Base-by-base conservation (phyloP, 2,888 invertebrate genomes). In the Galeruca laticollis region DNA sequence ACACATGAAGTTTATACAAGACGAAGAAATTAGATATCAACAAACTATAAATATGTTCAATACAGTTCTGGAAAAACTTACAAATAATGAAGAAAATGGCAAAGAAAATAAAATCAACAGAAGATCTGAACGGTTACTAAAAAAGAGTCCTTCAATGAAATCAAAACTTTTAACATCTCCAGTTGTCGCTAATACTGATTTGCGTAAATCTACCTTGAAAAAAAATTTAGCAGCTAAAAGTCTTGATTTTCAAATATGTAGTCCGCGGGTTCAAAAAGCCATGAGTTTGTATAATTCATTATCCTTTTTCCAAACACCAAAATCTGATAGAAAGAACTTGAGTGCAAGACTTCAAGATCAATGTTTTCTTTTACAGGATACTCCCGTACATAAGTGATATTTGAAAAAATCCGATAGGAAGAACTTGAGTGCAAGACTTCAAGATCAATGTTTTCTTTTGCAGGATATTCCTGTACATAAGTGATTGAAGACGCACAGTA, bases 381-480 rank as follows among this genome's bases (percentile, higher is more conserved):
- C 54, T 54, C 54, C 54, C 21, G 54, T 54, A 31, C 54, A 54
- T 26, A 47, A 47, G 15, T 47, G 47, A 47, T 47, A 18, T 18
- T 26, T n/a, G n/a, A n/a, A n/a, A n/a, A 54, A 15, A 15, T 54
- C 54, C n/a, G 54, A 54, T 13, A 54, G 54, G 26, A 54, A 54
- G 15, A 26, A 54, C 2, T 54, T 54, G n/a, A 54, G 54, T n/a
- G 26, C 21, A 2, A 54, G 31, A 15, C 21, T 54, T 6, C 54
- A 54, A 9, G n/a, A 26, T 18, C 54, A 54, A 11, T 54, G 31
- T n/a, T 11, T 54, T 31, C 54, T 54, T 26, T 31, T 54, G n/a
- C 54, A 54, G n/a, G 54, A 54, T 18, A 54, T 26, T 54, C 54
- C 54, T 13, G 54, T 54, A 31, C 54, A 54, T 26, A 47, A 47